Base-by-base conservation (phyloP, 64 coral and sea anemone species). In the Stichodactyla mertensii region DNA sequence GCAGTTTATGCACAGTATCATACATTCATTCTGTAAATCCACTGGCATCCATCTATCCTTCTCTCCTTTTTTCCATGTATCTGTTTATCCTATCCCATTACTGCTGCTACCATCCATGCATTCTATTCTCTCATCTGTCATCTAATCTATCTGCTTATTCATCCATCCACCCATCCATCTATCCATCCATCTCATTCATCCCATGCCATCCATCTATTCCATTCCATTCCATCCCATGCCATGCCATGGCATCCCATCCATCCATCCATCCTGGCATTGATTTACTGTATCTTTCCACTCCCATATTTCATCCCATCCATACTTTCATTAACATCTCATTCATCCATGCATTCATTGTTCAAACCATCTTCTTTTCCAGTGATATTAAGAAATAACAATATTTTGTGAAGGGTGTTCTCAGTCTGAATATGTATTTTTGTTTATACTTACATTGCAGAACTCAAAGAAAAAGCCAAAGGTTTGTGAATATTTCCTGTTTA, bases 401-500 rank as follows among this genome's bases (percentile, higher is more conserved):
- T 16, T 66, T 66, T 6, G 18, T n/a, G 19, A 9, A 66, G 8
- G 62, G 4, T 66, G 19, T 61, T 61, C 18, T 69, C 64, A 20
- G 7, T 69, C n/a, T 24, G 20, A 19, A 16, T 80, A 6, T 52
- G 28, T 15, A 80, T 16, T 80, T 52, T 16, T 18, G 20, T 78
- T 81, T 71, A 22, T 71, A 22, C 67, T 71, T 71, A 19, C 18
- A 91, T 88, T 45, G 0, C 45, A 95, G 97, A 99, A 90, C 54
- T 99, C 0, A 99, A 95, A 95, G 97, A 99, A 61, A 92, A 89
- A 86, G 93, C 89, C 20, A 92, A 95, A 88, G 93, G 93, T 95
- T 55, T n/a, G 71, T 31, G 16, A 7, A 55, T 83, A 2, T 23
- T 16, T 62, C 14, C 16, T 16, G 13, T 61, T 70, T 16, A 70